Evolutionary conservation across 2,797 vertebrate genomes (phyloP).

Genomic region (Diceros bicornis): DNA sequence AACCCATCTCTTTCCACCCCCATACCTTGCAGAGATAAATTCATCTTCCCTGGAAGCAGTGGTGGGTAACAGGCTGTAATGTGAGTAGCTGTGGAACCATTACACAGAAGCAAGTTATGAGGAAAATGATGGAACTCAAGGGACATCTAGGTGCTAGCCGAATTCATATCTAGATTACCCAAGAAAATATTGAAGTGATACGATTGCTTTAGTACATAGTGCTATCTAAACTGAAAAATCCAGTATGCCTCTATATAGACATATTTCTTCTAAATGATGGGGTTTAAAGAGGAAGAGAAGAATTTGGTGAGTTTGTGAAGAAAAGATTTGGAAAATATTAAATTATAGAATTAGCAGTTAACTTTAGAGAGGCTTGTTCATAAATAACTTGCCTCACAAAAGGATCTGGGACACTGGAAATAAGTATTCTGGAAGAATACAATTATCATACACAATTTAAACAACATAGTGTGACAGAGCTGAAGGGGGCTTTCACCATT

Average conservation of each 20-base stretch:
- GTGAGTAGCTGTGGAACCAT: neutral
- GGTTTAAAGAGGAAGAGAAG: neutral
- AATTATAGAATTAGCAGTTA: neutral
- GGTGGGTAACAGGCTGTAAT: neutral
- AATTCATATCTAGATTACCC: neutral
- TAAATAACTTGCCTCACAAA: neutral
- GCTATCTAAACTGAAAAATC: neutral
- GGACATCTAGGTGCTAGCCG: neutral
- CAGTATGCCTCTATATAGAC: neutral
- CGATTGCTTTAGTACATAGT: neutral
- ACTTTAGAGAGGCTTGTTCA: neutral
- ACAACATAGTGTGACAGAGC: neutral
- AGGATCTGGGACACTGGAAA: neutral
- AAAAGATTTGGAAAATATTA: neutral
- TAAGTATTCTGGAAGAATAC: neutral
- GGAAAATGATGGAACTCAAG: neutral
- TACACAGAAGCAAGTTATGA: neutral
- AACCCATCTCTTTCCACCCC: fast-evolving
- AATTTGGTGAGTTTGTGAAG: neutral
- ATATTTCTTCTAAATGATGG: neutral
- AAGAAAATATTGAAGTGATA: neutral
- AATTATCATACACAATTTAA: neutral
- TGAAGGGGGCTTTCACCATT: neutral
- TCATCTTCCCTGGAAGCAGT: neutral
- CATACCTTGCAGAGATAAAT: neutral